Conservation (phyloP, 2,113 vertebrate genomes). For the Aptenodytes patagonicus region DNA sequence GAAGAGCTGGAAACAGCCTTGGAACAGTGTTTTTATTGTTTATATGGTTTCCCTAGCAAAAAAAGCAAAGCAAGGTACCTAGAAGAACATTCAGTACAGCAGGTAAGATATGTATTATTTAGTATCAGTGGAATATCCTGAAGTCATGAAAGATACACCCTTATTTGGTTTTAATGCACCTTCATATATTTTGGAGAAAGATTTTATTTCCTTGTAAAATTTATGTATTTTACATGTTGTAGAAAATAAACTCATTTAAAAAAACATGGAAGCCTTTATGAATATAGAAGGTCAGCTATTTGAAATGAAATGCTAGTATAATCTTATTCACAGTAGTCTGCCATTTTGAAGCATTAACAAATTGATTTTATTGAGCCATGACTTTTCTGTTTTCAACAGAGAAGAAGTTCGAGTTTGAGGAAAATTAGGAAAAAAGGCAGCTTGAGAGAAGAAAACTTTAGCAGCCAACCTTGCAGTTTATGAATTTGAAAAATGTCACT, state of each 20-base stretch:
- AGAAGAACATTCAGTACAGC: slow-evolving; percentile 93
- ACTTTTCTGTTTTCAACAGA: slow-evolving; percentile 48
- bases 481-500: slow-evolving; percentile 9
- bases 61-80: slow-evolving; percentile 97
- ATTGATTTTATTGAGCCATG: background rate
- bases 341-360: background rate
- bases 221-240: background rate
- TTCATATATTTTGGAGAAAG: background rate
- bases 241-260: background rate
- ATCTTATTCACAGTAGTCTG: background rate
- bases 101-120: slow-evolving; percentile 71
- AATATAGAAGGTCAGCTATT: background rate
- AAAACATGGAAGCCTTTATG: background rate
- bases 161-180: background rate
- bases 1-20: slow-evolving; percentile 94
- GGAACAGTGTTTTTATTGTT: slow-evolving; percentile 96
- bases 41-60: slow-evolving; percentile 94
- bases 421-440: slow-evolving; percentile 29
- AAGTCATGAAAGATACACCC: background rate
- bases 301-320: background rate
- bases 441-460: slow-evolving; percentile 46
- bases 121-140: background rate
- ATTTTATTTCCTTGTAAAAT: background rate
- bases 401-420: slow-evolving; percentile 10
- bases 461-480: slow-evolving; percentile 25